phyloP scores from a whole-genome alignment of 1,140 invertebrate species.

The Lepidurus packardi region DNA sequence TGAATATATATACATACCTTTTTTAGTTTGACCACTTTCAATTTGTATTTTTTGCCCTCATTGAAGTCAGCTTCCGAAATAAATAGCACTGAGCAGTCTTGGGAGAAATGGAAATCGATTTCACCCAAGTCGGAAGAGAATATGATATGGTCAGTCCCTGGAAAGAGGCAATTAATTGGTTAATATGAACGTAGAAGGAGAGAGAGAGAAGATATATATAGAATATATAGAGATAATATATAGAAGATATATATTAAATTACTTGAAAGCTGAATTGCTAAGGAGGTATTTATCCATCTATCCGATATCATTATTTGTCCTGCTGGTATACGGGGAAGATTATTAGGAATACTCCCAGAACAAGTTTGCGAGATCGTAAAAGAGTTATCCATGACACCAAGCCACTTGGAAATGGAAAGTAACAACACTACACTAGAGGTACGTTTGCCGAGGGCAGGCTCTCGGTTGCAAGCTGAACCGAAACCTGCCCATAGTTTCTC shows the following conservation, averaged over 20 bases:
- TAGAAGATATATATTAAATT: no score
- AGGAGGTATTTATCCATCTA: slow-evolving; percentile 28
- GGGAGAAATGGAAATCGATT: slow-evolving; percentile 30
- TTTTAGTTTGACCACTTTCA: slow-evolving; percentile 25
- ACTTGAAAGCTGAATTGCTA: slow-evolving; percentile 22
- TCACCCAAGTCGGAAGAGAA: slow-evolving; percentile 27
- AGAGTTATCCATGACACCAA: not conserved
- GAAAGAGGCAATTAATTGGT: slow-evolving; percentile 18
- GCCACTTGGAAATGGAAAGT: not conserved
- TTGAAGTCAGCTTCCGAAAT: slow-evolving; percentile 28
- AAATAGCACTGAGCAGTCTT: slow-evolving; percentile 30
- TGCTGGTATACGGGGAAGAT: not conserved
- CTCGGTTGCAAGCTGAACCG: no score
- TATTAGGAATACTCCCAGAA: no score
- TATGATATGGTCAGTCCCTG: slow-evolving; percentile 28
- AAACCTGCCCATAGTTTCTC: no score
- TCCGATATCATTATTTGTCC: slow-evolving; percentile 27
- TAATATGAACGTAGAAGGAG: not conserved
- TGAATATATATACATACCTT: not conserved
- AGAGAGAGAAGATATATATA: no score
- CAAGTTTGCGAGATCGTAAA: not conserved
- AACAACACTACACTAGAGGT: not conserved
- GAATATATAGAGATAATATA: no score
- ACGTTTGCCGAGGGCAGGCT: no score
- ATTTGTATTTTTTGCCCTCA: slow-evolving; percentile 26